Evolutionary conservation across 1,140 invertebrate genomes (phyloP).

Genomic region (Pogonomyrmex californicus): DNA sequence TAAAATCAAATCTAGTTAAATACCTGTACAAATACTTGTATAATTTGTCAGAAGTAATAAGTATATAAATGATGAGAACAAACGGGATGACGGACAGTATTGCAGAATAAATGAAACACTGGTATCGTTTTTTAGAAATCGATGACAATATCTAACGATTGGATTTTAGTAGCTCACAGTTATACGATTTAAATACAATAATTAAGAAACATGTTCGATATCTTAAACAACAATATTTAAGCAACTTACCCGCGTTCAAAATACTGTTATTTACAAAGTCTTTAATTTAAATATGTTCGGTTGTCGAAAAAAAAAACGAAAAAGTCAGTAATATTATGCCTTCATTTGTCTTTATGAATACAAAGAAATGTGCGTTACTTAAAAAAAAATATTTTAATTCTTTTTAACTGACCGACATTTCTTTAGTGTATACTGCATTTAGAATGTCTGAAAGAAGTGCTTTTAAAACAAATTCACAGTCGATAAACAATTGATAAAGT

Average conservation of each 20-base stretch:
- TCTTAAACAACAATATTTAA: neutral
- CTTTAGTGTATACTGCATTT: no score
- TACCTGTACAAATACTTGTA: neutral
- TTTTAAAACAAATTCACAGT: no score
- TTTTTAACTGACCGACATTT: no score
- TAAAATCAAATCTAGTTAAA: neutral
- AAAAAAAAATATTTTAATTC: no score
- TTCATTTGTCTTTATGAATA: neutral
- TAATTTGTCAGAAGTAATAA: neutral
- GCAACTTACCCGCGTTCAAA: neutral
- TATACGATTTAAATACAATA: neutral
- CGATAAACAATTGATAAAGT: no score
- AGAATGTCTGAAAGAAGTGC: no score
- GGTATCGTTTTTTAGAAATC: neutral
- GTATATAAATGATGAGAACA: neutral
- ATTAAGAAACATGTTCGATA: neutral
- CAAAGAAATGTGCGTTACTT: neutral
- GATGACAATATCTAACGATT: neutral
- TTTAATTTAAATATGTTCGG: neutral
- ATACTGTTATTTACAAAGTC: neutral
- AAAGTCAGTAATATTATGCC: neutral
- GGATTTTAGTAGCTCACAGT: neutral
- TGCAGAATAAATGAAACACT: neutral
- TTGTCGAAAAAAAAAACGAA: neutral
- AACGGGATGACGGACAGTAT: neutral